phyloP scores from a whole-genome alignment of 2,797 vertebrate genomes.

The Chrysocyon brachyurus region DNA sequence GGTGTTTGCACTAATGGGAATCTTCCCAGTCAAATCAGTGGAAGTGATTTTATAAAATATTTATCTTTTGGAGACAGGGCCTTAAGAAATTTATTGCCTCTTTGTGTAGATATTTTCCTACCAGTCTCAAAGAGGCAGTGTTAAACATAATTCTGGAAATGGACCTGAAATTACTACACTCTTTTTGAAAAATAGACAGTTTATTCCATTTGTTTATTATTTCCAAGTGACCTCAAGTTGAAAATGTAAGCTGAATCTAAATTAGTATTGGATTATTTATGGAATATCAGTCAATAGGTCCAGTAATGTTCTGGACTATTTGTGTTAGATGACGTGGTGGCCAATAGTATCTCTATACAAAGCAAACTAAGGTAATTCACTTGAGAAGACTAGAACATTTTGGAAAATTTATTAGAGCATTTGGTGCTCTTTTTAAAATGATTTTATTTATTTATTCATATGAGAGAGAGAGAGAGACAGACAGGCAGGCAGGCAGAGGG shows the following conservation, averaged over 20 bases:
- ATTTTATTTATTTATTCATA: too few species aligned
- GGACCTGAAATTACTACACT: neutral
- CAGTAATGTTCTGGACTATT: neutral
- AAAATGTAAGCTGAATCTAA: neutral
- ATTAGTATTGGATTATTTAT: neutral
- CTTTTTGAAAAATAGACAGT: neutral
- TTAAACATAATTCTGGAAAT: conserved; percentile 58
- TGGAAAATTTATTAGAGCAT: neutral
- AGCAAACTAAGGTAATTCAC: neutral
- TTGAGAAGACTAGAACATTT: neutral
- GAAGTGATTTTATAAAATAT: conserved; percentile 54
- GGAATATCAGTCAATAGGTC: neutral
- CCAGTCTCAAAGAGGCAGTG: neutral
- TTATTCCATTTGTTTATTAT: neutral
- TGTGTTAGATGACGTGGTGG: neutral
- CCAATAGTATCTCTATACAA: neutral
- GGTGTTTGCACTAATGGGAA: conserved; percentile 23
- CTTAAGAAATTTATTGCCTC: neutral
- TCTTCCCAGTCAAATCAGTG: conserved; percentile 38
- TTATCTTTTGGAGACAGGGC: neutral
- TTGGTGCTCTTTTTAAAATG: neutral
- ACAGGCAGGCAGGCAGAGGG: too few species aligned
- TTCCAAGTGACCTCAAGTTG: neutral
- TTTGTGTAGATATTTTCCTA: neutral
- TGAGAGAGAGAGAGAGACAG: too few species aligned